Evolutionary conservation across 2,888 invertebrate species (phyloP).

Genomic region (Chrysolina haemoptera): DNA sequence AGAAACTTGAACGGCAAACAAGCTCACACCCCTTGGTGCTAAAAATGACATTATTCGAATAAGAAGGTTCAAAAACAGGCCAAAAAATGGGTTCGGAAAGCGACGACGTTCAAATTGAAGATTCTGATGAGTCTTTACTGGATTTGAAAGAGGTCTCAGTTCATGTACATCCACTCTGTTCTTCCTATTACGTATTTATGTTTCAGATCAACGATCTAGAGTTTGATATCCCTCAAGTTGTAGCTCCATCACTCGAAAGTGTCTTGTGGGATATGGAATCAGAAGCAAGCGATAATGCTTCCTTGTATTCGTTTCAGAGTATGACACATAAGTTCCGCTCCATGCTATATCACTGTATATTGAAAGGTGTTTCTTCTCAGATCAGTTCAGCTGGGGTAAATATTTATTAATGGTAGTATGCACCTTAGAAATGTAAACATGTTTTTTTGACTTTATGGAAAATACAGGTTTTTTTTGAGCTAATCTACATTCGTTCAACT

Average conservation of each 20-base stretch:
- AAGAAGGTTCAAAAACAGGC: not conserved
- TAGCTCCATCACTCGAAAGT: conserved; percentile 85
- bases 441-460: no score
- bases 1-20: not conserved
- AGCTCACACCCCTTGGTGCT: not conserved
- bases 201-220: conserved; percentile 85
- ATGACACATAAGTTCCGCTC: conserved; percentile 73
- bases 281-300: conserved; percentile 74
- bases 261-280: conserved; percentile 84
- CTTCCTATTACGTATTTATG: not conserved
- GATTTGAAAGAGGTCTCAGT: conserved; percentile 65
- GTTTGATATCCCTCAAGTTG: conserved; percentile 83
- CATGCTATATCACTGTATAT: conserved; percentile 83
- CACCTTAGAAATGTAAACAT: not conserved
- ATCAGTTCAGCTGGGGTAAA: conserved; percentile 87
- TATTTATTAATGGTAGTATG: conserved; percentile 15
- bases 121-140: conserved; percentile 66
- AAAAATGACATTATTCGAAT: not conserved
- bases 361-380: conserved; percentile 93
- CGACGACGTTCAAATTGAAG: conserved; percentile 64
- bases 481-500: conserved; percentile 3
- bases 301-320: conserved; percentile 72
- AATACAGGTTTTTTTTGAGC: no score
- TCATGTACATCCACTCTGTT: conserved; percentile 23
- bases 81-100: conserved; percentile 65